Evolutionary conservation across 1,140 invertebrate species (phyloP).

Genomic region (Gryllus bimaculatus): DNA sequence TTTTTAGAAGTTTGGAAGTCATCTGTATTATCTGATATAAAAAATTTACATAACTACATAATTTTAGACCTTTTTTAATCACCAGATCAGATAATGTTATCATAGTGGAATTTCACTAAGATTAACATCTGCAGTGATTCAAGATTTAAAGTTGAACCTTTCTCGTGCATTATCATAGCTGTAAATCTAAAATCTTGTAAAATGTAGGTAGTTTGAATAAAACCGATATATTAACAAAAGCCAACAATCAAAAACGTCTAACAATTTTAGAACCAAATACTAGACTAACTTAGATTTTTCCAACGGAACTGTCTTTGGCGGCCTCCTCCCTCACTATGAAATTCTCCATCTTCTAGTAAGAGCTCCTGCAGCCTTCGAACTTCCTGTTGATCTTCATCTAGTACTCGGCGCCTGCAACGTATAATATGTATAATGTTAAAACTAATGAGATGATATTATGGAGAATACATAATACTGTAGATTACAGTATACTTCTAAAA

Average conservation of each 20-base stretch:
- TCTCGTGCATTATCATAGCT: too few relatives aligned
- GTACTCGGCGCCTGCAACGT: constrained; percentile 48
- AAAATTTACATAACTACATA: constrained; percentile 21
- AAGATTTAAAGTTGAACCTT: too few relatives aligned
- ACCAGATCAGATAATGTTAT: neutral
- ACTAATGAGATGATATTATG: too few relatives aligned
- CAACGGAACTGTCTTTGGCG: constrained; percentile 70
- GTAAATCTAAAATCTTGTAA: too few relatives aligned
- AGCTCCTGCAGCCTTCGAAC: constrained; percentile 69
- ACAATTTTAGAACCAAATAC: neutral
- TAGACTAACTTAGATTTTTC: constrained; percentile 58
- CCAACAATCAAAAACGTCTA: neutral
- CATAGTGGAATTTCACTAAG: neutral
- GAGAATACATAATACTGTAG: too few relatives aligned
- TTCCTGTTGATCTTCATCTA: constrained; percentile 74
- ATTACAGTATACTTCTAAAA: too few relatives aligned
- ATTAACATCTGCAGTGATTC: neutral
- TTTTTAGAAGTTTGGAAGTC: constrained; percentile 25
- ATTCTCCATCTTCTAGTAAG: constrained; percentile 77
- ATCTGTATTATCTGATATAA: constrained; percentile 35
- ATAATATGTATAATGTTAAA: too few relatives aligned
- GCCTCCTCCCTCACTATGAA: constrained; percentile 58
- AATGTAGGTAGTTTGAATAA: neutral
- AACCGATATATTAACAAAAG: neutral
- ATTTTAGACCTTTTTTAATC: constrained; percentile 8